phyloP scores from a whole-genome alignment of 2,113 vertebrate genomes.

The Gobio gobio region DNA sequence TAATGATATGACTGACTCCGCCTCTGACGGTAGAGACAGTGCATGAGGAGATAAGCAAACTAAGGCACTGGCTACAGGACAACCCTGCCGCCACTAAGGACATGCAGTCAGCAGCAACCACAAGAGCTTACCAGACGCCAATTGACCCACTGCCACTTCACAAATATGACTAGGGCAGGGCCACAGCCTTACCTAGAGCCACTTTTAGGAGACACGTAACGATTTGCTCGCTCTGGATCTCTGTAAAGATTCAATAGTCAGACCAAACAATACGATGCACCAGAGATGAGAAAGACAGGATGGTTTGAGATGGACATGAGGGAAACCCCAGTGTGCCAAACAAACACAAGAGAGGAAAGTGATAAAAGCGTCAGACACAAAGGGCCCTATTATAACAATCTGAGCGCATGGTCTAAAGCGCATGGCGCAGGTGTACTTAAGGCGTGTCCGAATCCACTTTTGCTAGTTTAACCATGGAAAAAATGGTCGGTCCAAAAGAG shows the following conservation, averaged over 20 bases:
- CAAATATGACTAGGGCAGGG: not conserved
- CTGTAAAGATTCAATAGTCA: constrained; percentile 52
- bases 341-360: constrained; percentile 17
- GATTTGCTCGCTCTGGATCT: constrained; percentile 27
- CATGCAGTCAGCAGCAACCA: constrained; percentile 53
- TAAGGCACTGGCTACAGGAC: constrained; percentile 38
- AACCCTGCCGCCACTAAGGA: constrained; percentile 44
- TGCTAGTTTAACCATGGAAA: too few relatives aligned
- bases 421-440: too few relatives aligned
- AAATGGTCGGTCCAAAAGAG: too few relatives aligned
- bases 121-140: constrained; percentile 48
- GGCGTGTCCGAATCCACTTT: too few relatives aligned
- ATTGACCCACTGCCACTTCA: constrained; percentile 30
- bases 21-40: constrained; percentile 41
- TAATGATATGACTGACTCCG: not conserved
- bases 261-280: constrained; percentile 22
- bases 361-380: not conserved
- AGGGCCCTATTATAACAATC: too few relatives aligned
- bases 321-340: not conserved
- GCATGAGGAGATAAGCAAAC: constrained; percentile 15
- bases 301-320: not conserved
- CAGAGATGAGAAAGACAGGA: constrained; percentile 24
- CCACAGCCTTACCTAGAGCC: constrained; percentile 22
- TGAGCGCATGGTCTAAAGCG: too few relatives aligned
- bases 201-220: constrained; percentile 49